These are phyloP conservation scores for Microctonus brassicae DNA, from an alignment of 2,888 invertebrate genomes.

Conservation along the genomic window DNA sequence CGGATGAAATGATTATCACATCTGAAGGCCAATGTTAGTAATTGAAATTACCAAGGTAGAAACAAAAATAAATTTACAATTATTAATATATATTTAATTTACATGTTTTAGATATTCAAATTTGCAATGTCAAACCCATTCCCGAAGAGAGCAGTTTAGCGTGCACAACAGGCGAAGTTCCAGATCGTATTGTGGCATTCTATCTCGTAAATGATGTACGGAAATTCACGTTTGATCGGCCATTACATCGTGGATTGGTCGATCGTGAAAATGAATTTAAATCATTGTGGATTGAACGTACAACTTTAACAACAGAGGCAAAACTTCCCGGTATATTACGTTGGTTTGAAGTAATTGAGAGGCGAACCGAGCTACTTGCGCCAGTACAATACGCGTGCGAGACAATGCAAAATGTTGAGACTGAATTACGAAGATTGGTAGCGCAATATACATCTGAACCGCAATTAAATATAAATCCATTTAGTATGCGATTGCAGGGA, in stretches of 20 bases:
- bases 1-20: slow-evolving; percentile 87
- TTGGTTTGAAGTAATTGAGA: slow-evolving; percentile 93
- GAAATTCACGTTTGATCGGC: slow-evolving; percentile 91
- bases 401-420: slow-evolving; percentile 91
- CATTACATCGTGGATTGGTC: slow-evolving; percentile 88
- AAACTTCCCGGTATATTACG: slow-evolving; percentile 92
- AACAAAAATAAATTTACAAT: background rate
- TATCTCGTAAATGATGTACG: slow-evolving; percentile 93
- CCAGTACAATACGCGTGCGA: slow-evolving; percentile 93
- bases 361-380: slow-evolving; percentile 81
- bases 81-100: background rate
- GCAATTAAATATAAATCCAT: slow-evolving; percentile 87
- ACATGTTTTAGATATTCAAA: slow-evolving; percentile 84
- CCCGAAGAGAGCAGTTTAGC: slow-evolving; percentile 77
- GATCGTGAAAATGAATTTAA: slow-evolving; percentile 97
- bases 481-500: slow-evolving; percentile 92
- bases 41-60: background rate
- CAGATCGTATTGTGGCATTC: slow-evolving; percentile 88
- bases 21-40: slow-evolving; percentile 86
- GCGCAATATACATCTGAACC: slow-evolving; percentile 85
- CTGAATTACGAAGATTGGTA: slow-evolving; percentile 85
- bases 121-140: slow-evolving; percentile 93
- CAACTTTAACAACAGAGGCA: slow-evolving; percentile 84
- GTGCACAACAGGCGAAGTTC: slow-evolving; percentile 77
- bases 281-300: slow-evolving; percentile 95